A percentile compares a stretch with the other conserved stretches of the same genome.
These are phyloP conservation scores for Diaperis boleti DNA, from an alignment of 2,888 invertebrate species.

Conservation along the genomic window DNA sequence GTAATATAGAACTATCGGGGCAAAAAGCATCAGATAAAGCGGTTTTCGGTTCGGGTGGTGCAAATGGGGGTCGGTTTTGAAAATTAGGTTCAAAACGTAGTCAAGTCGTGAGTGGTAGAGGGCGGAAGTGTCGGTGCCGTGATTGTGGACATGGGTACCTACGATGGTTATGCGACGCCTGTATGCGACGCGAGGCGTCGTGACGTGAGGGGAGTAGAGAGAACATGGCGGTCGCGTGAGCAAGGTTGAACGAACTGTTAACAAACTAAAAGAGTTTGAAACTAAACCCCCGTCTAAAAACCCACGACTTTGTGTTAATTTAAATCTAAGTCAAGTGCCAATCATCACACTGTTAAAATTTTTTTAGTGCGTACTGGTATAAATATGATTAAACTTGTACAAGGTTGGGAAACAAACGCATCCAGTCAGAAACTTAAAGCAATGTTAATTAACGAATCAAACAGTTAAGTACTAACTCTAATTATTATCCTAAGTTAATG, in stretches of 20 bases:
- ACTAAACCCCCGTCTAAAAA: slow-evolving; percentile 37
- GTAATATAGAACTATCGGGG: too few species aligned
- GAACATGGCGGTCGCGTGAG: slow-evolving; percentile 38
- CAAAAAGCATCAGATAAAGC: too few species aligned
- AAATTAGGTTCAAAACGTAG: background rate
- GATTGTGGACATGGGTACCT: slow-evolving; percentile 29
- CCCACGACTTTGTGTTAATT: slow-evolving; percentile 35
- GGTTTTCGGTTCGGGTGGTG: too few species aligned
- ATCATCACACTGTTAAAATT: slow-evolving; percentile 30
- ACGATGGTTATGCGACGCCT: slow-evolving; percentile 33
- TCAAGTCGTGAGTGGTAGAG: slow-evolving; percentile 14
- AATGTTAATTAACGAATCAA: slow-evolving; percentile 37
- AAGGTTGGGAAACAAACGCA: slow-evolving; percentile 37
- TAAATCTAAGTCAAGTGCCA: slow-evolving; percentile 36
- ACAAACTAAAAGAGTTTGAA: slow-evolving; percentile 36
- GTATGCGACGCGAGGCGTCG: slow-evolving; percentile 33
- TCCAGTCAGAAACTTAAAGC: slow-evolving; percentile 37
- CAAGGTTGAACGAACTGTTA: slow-evolving; percentile 37
- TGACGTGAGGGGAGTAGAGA: slow-evolving; percentile 36
- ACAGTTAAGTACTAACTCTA: slow-evolving; percentile 35
- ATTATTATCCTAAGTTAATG: slow-evolving; percentile 23
- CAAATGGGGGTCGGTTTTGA: background rate
- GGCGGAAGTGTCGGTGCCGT: slow-evolving; percentile 20
- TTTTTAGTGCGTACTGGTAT: slow-evolving; percentile 34
- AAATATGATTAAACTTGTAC: slow-evolving; percentile 36